A percentile compares a stretch with the other conserved stretches of the same genome.
Evolutionary conservation across 2,888 invertebrate species (phyloP).

Genomic region (Geotrupes spiniger): DNA sequence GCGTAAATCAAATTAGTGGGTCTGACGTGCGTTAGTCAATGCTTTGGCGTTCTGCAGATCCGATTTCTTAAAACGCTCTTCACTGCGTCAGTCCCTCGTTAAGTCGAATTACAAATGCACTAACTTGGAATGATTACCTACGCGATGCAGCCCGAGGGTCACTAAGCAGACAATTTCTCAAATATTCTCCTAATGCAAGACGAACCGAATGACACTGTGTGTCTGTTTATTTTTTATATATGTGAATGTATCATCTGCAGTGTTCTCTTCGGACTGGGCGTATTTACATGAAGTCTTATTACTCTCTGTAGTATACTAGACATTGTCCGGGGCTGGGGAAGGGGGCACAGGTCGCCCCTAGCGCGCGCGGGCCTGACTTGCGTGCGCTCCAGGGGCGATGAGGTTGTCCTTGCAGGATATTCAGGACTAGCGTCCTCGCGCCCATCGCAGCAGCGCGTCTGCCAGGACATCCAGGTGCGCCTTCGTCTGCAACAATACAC

Average conservation of each 20-base stretch:
- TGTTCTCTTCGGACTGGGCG: conserved; percentile 26
- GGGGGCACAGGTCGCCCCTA: conserved; percentile 35
- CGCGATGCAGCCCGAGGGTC: conserved; percentile 28
- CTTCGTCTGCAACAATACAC: conserved; percentile 74
- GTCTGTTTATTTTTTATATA: conserved; percentile 5
- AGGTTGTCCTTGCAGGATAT: conserved; percentile 31
- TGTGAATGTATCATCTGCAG: conserved; percentile 22
- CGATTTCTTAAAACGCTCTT: conserved; percentile 19
- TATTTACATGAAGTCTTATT: conserved; percentile 46
- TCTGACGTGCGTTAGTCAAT: conserved; percentile 5
- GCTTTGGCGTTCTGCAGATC: conserved; percentile 17
- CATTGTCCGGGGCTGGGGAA: conserved; percentile 28
- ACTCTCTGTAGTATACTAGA: conserved; percentile 50
- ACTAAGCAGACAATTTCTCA: conserved; percentile 12
- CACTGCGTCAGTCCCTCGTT: conserved; percentile 16
- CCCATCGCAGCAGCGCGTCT: conserved; percentile 91
- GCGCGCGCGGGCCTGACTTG: conserved; percentile 46
- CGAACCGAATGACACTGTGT: too few relatives aligned
- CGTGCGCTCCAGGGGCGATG: conserved; percentile 39
- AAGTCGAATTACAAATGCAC: conserved; percentile 30
- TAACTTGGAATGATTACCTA: conserved; percentile 43
- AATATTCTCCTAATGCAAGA: conserved; percentile 27
- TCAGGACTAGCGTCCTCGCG: conserved; percentile 76
- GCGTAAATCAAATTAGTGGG: too few relatives aligned
- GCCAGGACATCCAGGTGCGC: conserved; percentile 93